These are phyloP conservation scores for Sminthurides bifidus DNA, from an alignment of 1,140 invertebrate genomes.

Conservation along the genomic window DNA sequence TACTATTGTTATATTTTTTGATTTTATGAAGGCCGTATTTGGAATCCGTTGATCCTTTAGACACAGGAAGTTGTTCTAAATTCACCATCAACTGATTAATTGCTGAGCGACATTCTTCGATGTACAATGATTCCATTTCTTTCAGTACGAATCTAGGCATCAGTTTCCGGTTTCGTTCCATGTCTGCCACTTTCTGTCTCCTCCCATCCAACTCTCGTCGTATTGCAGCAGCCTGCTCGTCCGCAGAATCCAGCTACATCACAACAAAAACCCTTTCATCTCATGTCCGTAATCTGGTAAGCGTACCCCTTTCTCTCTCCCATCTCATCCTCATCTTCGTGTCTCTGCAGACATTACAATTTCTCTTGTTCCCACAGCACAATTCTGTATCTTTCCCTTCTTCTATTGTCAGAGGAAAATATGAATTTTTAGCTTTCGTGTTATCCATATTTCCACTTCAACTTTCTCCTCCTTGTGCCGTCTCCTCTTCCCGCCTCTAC, in stretches of 20 bases:
- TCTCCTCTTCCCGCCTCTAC: no score
- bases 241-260: conserved; percentile 88
- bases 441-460: no score
- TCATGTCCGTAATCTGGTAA: no score
- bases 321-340: no score
- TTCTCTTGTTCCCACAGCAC: no score
- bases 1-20: conserved; percentile 92
- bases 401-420: no score
- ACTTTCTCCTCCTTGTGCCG: no score
- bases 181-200: conserved; percentile 89
- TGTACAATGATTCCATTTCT: conserved; percentile 99
- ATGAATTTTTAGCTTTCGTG: no score
- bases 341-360: no score
- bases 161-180: conserved; percentile 93
- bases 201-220: conserved; percentile 93
- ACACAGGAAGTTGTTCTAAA: conserved; percentile 95
- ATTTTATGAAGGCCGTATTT: conserved; percentile 92
- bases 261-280: not conserved
- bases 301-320: no score
- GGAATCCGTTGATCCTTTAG: conserved; percentile 91
- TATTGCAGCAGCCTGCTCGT: conserved; percentile 98
- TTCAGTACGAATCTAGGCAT: conserved; percentile 99
- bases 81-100: conserved; percentile 98
- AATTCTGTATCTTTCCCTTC: no score
- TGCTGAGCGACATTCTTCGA: conserved; percentile 93